phyloP scores from a whole-genome alignment of 2,797 vertebrate species.

The Linurgus olivaceus region DNA sequence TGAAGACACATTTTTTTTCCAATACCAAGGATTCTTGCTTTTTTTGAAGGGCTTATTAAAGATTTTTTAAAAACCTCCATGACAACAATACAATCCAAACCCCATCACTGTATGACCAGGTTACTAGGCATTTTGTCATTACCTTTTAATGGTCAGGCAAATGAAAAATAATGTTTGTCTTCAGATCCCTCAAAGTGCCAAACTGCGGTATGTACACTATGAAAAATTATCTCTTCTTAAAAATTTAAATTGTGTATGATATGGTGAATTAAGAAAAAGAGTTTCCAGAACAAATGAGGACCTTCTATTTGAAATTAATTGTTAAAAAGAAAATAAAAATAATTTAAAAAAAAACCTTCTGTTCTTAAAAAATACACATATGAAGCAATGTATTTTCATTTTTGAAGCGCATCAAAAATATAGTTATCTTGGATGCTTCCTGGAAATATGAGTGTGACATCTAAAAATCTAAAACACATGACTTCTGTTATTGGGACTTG shows the following conservation, averaged over 20 bases:
- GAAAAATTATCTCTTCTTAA: not conserved
- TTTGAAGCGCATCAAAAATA: not conserved
- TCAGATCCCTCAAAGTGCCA: not conserved
- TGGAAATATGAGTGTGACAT: not conserved
- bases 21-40: not conserved
- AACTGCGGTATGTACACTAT: rapidly evolving
- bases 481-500: not conserved
- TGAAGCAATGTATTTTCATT: not conserved
- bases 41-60: not conserved
- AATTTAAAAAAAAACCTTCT: not conserved
- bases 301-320: not conserved
- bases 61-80: rapidly evolving
- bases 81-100: not conserved
- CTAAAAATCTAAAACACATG: not conserved
- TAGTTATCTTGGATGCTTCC: not conserved
- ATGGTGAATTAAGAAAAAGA: not conserved
- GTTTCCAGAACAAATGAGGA: not conserved
- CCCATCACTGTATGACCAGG: not conserved
- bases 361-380: not conserved
- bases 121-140: not conserved
- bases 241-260: not conserved
- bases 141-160: not conserved
- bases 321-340: not conserved
- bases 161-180: not conserved
- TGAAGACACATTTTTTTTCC: not conserved